Conservation (phyloP, 2,888 invertebrate species). For the Hirtodrosophila cameraria region DNA sequence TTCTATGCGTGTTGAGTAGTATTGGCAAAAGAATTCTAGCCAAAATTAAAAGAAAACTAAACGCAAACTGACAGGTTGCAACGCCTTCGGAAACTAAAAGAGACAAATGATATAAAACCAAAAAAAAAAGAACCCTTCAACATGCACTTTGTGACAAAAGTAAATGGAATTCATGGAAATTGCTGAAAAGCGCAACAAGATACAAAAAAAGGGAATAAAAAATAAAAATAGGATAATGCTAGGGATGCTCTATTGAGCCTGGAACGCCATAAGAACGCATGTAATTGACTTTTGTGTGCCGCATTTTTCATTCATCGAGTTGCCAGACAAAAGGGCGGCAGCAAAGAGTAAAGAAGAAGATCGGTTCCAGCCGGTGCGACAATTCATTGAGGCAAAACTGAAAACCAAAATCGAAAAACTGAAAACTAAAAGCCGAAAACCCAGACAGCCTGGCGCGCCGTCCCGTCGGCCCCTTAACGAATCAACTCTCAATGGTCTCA, state of each 20-base stretch:
- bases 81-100: conserved; percentile 46
- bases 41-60: too few relatives aligned
- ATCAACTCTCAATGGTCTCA: conserved; percentile 51
- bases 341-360: conserved; percentile 31
- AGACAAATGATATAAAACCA: conserved; percentile 21
- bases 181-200: conserved; percentile 73
- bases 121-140: conserved; percentile 54
- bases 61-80: too few relatives aligned
- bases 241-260: conserved; percentile 24
- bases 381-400: conserved; percentile 68
- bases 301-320: conserved; percentile 65
- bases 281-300: conserved; percentile 82
- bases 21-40: too few relatives aligned
- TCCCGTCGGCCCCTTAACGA: conserved; percentile 56
- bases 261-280: conserved; percentile 61
- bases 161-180: conserved; percentile 57
- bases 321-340: conserved; percentile 35
- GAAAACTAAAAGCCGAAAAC: conserved; percentile 11
- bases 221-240: conserved; percentile 55
- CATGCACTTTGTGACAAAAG: conserved; percentile 28
- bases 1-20: too few relatives aligned
- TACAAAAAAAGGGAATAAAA: conserved; percentile 30
- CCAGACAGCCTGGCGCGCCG: conserved; percentile 71
- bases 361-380: conserved; percentile 47
- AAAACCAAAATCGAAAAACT: conserved; percentile 5